phyloP scores from a whole-genome alignment of 1,140 invertebrate species.

The Meloidogyne exigua region DNA sequence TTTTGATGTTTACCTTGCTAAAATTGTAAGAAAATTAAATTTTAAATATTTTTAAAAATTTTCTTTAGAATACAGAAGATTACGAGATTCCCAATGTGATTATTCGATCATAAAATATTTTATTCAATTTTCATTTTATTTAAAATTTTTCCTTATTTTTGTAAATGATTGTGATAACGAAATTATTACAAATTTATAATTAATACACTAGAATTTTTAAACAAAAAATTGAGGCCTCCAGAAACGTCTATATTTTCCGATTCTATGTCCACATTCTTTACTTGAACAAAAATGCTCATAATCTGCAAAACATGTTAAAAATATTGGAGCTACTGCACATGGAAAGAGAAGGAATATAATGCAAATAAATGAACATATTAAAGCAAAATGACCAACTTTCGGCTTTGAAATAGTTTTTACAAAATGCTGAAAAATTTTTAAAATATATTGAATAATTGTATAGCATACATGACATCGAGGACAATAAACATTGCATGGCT shows the following conservation, averaged over 20 bases:
- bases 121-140: background rate
- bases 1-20: slow-evolving; percentile 39
- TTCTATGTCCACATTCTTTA: slow-evolving; percentile 40
- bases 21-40: background rate
- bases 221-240: slow-evolving; percentile 40
- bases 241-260: slow-evolving; percentile 43
- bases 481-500: slow-evolving; percentile 49
- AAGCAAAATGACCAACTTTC: slow-evolving; percentile 49
- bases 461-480: slow-evolving; percentile 47
- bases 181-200: too few species aligned
- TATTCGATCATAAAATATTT: background rate
- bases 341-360: slow-evolving; percentile 54
- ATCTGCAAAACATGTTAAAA: slow-evolving; percentile 51
- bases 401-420: slow-evolving; percentile 47
- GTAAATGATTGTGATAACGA: background rate
- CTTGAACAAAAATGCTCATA: slow-evolving; percentile 49
- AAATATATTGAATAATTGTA: background rate
- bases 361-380: slow-evolving; percentile 44
- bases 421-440: slow-evolving; percentile 39
- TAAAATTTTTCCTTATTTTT: background rate
- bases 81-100: background rate
- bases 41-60: background rate
- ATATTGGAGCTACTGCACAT: slow-evolving; percentile 43
- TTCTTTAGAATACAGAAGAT: background rate
- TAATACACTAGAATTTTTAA: too few species aligned